Evolutionary conservation across 1,140 invertebrate species (phyloP), one percentile per base, ranked within the genome.

Genomic region (Drosophila nannoptera): DNA sequence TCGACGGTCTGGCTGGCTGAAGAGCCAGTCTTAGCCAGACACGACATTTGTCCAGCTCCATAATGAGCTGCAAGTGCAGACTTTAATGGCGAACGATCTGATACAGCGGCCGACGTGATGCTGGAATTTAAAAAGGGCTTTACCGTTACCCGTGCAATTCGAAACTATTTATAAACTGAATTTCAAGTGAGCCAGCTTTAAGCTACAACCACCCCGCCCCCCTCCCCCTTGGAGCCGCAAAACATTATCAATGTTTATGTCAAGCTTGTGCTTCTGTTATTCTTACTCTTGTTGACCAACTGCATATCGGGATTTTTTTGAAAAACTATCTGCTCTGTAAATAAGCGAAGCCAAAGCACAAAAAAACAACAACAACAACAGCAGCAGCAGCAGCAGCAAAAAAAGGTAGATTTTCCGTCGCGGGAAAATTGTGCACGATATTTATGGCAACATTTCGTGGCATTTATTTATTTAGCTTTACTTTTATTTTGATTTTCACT

Each of bases 371-470:
- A 31, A 22, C 7, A 40, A 31, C 7, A 55, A 29, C 9, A 54
- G 11, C 49, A 36, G 9, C 32, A 35, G 36, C 12, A 48, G 16
- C 31, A 16, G 4, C 7, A 46, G 7, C 14, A 9, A 43, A 58
- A 55, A 64, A 54, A 48, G 61, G 46, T 59, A 69, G 40, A 42
- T 40, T 69, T 69, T 62, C 48, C 14, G 43, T 11, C 38, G 14
- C 11, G 16, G 36, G 38, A 66, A 59, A 68, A 38, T 48, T 38
- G 33, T 54, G 52, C 49, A 40, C 31, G 53, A 69, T 64, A 56
- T 69, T 69, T 55, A 64, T 69, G 67, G 46, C 67, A 69, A 56
- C 32, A 63, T 69, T 63, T 63, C 50, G 49, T 69, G 40, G 59
- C 55, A 64, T 69, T 64, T 69, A 55, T 43, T 43, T 43, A 43